Evolutionary conservation across 2,888 invertebrate genomes (phyloP).

Genomic region (Macrophya annulata): DNA sequence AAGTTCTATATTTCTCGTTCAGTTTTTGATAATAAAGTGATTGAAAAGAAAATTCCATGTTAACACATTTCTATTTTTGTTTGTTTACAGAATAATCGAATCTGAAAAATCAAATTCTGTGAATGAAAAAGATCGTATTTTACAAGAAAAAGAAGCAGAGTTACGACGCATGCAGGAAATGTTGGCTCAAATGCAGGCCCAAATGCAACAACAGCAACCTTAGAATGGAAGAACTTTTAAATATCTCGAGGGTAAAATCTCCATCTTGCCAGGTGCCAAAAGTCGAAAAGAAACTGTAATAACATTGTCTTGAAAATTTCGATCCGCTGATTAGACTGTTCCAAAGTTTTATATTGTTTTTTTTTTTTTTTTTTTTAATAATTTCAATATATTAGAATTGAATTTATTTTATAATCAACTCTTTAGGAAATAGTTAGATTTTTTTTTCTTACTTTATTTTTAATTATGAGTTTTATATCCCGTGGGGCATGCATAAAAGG

Average conservation of each 20-base stretch:
- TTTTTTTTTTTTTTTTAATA: background rate
- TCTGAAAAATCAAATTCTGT: conserved; percentile 74
- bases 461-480: conserved; percentile 9
- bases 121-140: conserved; percentile 89
- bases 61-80: background rate
- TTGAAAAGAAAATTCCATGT: background rate
- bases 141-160: conserved; percentile 96
- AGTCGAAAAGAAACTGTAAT: conserved; percentile 44
- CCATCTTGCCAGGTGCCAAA: conserved; percentile 74
- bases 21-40: background rate
- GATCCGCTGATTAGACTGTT: conserved; percentile 19
- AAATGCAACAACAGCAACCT: conserved; percentile 88
- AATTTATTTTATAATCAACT: conserved; percentile 12
- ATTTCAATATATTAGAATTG: conserved; percentile 20
- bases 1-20: background rate
- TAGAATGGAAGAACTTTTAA: conserved; percentile 61
- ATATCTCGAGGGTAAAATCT: conserved; percentile 59
- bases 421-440: conserved; percentile 20
- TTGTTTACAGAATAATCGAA: conserved; percentile 70
- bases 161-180: conserved; percentile 97
- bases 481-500: conserved; percentile 9
- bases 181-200: conserved; percentile 97
- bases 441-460: conserved; percentile 31
- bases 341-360: conserved; percentile 19
- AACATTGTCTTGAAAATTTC: conserved; percentile 26